Evolutionary conservation across 2,113 vertebrate genomes (phyloP), one percentile per base, ranked within the genome.

Genomic region (Coracopsis vasa): DNA sequence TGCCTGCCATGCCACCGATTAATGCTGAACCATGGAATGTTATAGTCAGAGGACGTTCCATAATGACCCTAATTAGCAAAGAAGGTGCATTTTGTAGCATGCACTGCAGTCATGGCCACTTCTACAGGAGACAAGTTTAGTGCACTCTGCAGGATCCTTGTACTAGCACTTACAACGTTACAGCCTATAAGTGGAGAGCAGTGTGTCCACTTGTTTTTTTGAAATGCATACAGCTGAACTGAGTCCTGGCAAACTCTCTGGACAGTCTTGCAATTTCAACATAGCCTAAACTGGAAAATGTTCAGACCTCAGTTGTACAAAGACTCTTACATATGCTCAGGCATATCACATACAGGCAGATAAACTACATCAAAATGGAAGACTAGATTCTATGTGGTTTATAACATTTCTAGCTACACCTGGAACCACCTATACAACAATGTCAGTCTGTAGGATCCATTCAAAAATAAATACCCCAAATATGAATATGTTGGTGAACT

Each of bases 11-110:
- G 1, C 12, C 25, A 37, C 20, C 29, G 7, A 12, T 4, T 4
- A 16, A 17, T 3, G 0, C 7, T 3, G 17, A 33, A 3, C 6
- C 0, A 0, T 7, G 31, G n/a, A 47, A 29, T 51, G 29, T 13
- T 66, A 9, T 16, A 54, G 17, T 11, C 37, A 13, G 0, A 28
- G 29, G 13, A 27, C 0, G 2, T 21, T 42, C 18, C 18, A 16
- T 6, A 14, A 6, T 18, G 39, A 8, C 12, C 5, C n/a, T 44
- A 18, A 0, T 8, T 64, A 78, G 50, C 16, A 66, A 25, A 19
- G 7, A 28, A 60, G n/a, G 18, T 16, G 7, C 18, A 5, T 21
- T 71, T 79, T 4, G 13, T 14, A 31, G 21, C 21, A 8, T 0
- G 0, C 4, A 5, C 3, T 44, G 23, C 25, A 50, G 28, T 7